A percentile compares a stretch with the other conserved stretches of the same genome.
Conservation (phyloP, 1,140 invertebrate species). For the Choristoneura fumiferana region DNA sequence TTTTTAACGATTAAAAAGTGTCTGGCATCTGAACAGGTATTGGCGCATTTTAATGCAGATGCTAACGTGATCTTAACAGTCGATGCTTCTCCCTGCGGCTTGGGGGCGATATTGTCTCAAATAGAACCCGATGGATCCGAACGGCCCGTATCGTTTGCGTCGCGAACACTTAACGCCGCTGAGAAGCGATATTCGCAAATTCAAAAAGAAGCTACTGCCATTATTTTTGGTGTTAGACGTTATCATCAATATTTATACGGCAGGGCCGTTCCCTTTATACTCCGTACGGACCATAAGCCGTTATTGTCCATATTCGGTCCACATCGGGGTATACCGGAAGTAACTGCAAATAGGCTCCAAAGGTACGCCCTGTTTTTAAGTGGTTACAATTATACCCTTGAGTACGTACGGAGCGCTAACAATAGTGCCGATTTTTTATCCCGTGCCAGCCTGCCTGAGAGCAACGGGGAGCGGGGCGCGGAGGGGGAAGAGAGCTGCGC, state of each 20-base stretch:
- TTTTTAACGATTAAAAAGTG: constrained; percentile 8
- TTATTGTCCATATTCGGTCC: constrained; percentile 4
- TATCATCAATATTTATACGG: constrained; percentile 14
- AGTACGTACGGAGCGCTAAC: background rate
- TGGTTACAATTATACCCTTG: constrained; percentile 11
- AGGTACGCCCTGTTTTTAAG: constrained; percentile 14
- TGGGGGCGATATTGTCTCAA: constrained; percentile 57
- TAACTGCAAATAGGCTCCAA: constrained; percentile 8
- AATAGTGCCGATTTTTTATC: constrained; percentile 19
- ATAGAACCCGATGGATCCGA: constrained; percentile 39
- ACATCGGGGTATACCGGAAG: constrained; percentile 8
- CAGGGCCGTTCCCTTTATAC: background rate
- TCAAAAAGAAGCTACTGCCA: constrained; percentile 69
- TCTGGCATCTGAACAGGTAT: background rate
- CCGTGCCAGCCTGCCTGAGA: background rate
- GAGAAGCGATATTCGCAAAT: constrained; percentile 68
- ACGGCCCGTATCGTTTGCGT: constrained; percentile 67
- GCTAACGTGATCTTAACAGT: constrained; percentile 8
- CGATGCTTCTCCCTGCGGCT: constrained; percentile 1
- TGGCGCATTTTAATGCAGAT: constrained; percentile 17
- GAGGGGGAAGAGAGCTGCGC: too few species aligned
- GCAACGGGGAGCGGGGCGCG: too few species aligned
- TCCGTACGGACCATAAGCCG: constrained; percentile 14
- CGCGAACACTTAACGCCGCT: constrained; percentile 51
- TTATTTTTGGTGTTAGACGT: constrained; percentile 45